Evolutionary conservation across 1,140 invertebrate genomes (phyloP).

Genomic region (Coptotermes formosanus): DNA sequence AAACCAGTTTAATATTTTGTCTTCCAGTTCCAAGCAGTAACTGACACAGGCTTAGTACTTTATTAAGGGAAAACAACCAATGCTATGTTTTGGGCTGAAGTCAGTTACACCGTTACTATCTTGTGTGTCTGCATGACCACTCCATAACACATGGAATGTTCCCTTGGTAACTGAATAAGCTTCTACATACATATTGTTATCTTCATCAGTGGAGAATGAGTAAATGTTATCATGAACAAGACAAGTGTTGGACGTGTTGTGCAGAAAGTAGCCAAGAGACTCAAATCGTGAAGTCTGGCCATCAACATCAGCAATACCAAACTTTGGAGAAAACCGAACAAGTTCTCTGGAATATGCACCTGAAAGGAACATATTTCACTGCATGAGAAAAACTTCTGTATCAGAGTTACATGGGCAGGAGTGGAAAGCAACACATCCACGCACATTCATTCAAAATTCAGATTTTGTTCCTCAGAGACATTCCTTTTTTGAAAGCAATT

Average conservation of each 20-base stretch:
- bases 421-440: too few species aligned
- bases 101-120: constrained; percentile 29
- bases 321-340: constrained; percentile 35
- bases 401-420: too few species aligned
- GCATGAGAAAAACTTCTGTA: too few species aligned
- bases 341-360: constrained; percentile 36
- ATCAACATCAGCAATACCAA: not conserved
- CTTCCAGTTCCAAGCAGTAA: too few species aligned
- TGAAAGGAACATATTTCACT: constrained; percentile 28
- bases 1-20: too few species aligned
- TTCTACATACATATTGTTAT: constrained; percentile 36
- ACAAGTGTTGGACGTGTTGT: constrained; percentile 39
- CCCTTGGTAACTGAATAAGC: constrained; percentile 35
- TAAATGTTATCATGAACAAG: constrained; percentile 38
- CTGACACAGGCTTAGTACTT: constrained; percentile 9
- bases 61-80: constrained; percentile 37
- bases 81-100: constrained; percentile 34
- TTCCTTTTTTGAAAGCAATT: too few species aligned
- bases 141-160: constrained; percentile 37
- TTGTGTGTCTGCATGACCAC: constrained; percentile 20
- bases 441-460: too few species aligned
- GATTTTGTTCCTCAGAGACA: too few species aligned
- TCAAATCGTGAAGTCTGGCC: constrained; percentile 30
- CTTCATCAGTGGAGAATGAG: constrained; percentile 37
- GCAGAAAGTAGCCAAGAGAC: constrained; percentile 38